Evolutionary conservation across 2,888 invertebrate genomes (phyloP).

Genomic region (Papilio protenor): DNA sequence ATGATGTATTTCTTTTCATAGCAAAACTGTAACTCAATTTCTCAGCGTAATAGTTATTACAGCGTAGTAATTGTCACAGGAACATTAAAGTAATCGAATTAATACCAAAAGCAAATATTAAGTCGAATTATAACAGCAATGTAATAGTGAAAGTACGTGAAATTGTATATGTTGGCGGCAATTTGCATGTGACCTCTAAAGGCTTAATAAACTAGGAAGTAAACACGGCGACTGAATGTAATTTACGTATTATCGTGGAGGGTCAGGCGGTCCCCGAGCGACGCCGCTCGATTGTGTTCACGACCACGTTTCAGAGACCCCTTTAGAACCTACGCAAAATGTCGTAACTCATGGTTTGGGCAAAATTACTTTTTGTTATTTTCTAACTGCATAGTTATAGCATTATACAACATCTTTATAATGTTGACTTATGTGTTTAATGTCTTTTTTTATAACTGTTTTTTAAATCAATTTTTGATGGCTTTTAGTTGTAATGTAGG

Average conservation of each 20-base stretch:
- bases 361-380: neutral
- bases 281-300: constrained; percentile 54
- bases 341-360: neutral
- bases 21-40: neutral
- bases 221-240: constrained; percentile 59
- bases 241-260: constrained; percentile 60
- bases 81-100: neutral
- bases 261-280: constrained; percentile 54
- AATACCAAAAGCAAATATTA: neutral
- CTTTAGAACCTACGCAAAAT: constrained; percentile 37
- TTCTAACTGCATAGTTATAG: neutral
- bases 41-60: neutral
- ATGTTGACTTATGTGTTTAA: too few relatives aligned
- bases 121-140: constrained; percentile 11
- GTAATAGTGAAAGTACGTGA: constrained; percentile 23
- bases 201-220: constrained; percentile 57
- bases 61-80: too few relatives aligned
- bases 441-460: neutral
- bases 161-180: constrained; percentile 48
- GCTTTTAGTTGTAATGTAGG: neutral
- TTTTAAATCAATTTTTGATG: neutral
- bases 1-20: neutral
- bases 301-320: constrained; percentile 48
- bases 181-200: constrained; percentile 51
- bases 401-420: neutral